Evolutionary conservation across 2,113 vertebrate species (phyloP).

Genomic region (Halcyon senegalensis): DNA sequence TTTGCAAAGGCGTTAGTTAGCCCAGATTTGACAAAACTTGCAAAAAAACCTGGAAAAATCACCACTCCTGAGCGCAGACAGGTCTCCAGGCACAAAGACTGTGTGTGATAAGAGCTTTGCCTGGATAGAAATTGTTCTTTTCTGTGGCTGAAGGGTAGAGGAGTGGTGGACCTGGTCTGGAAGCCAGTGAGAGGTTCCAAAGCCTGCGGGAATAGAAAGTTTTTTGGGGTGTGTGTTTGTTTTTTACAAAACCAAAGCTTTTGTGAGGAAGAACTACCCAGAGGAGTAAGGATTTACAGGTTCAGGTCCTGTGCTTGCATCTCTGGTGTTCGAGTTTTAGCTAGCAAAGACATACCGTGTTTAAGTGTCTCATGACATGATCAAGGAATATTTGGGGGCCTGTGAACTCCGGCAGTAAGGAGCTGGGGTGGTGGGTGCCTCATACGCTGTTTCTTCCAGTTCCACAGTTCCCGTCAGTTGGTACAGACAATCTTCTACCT

Average conservation of each 20-base stretch:
- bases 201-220: rapidly evolving
- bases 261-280: neutral
- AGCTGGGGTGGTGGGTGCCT: neutral
- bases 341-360: neutral
- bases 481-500: constrained; percentile 14
- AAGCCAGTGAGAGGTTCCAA: neutral
- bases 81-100: neutral
- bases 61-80: rapidly evolving
- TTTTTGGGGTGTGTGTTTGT: neutral
- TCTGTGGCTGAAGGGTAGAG: neutral
- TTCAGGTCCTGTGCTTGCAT: neutral
- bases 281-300: neutral
- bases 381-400: neutral
- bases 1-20: neutral
- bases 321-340: neutral
- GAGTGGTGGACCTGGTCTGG: neutral
- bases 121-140: neutral
- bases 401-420: neutral
- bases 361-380: neutral
- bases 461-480: neutral
- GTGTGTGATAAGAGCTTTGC: neutral
- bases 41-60: neutral
- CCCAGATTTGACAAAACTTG: neutral
- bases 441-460: neutral
- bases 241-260: neutral